Percentiles rank a stretch among this genome's conserved stretches.
phyloP scores from a whole-genome alignment of 2,888 invertebrate species.

The Drosophila borealis region DNA sequence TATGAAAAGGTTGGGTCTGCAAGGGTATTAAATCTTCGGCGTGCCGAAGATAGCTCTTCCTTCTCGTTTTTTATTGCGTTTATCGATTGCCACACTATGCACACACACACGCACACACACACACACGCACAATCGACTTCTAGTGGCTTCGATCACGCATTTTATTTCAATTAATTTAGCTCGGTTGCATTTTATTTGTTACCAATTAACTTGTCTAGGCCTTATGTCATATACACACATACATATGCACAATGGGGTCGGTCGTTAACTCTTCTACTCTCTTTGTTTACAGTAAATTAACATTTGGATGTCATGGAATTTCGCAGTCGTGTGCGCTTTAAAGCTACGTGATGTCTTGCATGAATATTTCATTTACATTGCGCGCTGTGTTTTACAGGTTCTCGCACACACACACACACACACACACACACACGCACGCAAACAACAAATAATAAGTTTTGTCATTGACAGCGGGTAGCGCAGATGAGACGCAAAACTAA shows the following conservation, averaged over 20 bases:
- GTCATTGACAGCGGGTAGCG: conserved; percentile 27
- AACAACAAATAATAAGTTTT: conserved; percentile 47
- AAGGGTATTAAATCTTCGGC: too few species aligned
- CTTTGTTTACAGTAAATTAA: conserved; percentile 39
- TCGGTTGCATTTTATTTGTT: conserved; percentile 45
- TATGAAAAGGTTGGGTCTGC: too few species aligned
- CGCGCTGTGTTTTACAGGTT: conserved; percentile 43
- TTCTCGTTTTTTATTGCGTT: conserved; percentile 4
- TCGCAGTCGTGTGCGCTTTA: conserved; percentile 47
- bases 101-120: not conserved
- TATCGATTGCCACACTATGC: conserved; percentile 24
- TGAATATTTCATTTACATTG: conserved; percentile 75
- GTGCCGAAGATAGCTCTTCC: too few species aligned
- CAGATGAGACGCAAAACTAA: conserved; percentile 28
- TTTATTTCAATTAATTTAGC: conserved; percentile 26
- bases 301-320: conserved; percentile 42
- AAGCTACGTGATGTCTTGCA: conserved; percentile 74
- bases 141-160: conserved; percentile 12
- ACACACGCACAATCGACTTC: not conserved
- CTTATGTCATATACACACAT: conserved; percentile 29
- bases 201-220: conserved; percentile 49
- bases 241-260: conserved; percentile 43
- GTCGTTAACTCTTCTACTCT: conserved; percentile 52
- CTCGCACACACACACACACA: conserved; percentile 19
- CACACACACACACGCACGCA: conserved; percentile 15